A percentile compares a stretch with the other conserved stretches of the same genome.
These are phyloP conservation scores for Drosophila nr. fundita DNA, from an alignment of 2,888 invertebrate species.

Conservation along the genomic window DNA sequence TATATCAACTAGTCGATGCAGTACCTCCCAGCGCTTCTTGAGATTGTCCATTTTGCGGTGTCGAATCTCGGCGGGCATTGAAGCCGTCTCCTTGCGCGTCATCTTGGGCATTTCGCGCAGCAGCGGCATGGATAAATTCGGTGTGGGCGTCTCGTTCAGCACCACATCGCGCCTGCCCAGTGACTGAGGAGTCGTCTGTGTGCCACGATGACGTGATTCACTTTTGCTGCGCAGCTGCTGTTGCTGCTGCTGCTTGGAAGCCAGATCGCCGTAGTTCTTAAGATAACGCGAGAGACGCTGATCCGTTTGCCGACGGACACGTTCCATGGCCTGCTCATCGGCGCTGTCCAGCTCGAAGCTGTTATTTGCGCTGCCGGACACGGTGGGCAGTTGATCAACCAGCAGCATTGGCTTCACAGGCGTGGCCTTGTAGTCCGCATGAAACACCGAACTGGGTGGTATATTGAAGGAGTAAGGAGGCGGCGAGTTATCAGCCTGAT, in stretches of 20 bases:
- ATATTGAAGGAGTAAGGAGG: constrained; percentile 79
- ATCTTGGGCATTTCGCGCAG: constrained; percentile 86
- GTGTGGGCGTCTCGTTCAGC: constrained; percentile 77
- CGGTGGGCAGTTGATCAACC: constrained; percentile 65
- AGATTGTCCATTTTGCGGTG: constrained; percentile 79
- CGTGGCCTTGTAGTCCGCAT: constrained; percentile 69
- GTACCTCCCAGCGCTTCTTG: constrained; percentile 86
- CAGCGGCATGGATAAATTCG: constrained; percentile 87
- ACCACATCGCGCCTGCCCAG: constrained; percentile 79
- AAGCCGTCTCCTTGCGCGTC: constrained; percentile 75
- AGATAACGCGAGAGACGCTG: constrained; percentile 80
- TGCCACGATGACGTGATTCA: constrained; percentile 77
- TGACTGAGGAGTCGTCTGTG: constrained; percentile 80
- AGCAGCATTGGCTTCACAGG: constrained; percentile 54
- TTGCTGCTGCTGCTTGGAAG: constrained; percentile 43
- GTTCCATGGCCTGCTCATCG: constrained; percentile 76
- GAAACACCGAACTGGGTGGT: constrained; percentile 80
- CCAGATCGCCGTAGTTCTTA: constrained; percentile 83
- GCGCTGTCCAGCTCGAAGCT: constrained; percentile 69
- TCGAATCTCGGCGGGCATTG: constrained; percentile 35
- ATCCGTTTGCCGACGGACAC: constrained; percentile 78
- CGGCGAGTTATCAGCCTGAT: constrained; percentile 28
- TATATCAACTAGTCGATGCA: constrained; percentile 7
- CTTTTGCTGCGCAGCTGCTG: constrained; percentile 64
- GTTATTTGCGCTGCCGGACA: constrained; percentile 56